Percentiles rank a stretch among this genome's conserved stretches.
Conservation (phyloP, 1,140 invertebrate genomes). For the Drosophila kanapiae region DNA sequence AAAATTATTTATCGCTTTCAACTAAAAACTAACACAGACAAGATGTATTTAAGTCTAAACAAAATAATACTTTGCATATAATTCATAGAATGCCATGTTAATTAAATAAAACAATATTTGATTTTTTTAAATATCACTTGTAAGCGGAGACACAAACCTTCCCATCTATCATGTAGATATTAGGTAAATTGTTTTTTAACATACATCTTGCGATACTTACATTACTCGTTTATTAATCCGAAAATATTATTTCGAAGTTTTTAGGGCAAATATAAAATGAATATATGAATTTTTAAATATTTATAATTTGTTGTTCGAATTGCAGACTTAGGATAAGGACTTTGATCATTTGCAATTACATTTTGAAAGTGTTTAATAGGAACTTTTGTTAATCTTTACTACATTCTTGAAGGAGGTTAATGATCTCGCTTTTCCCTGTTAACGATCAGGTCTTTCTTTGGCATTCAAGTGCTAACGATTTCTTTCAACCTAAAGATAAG, state of each 20-base stretch:
- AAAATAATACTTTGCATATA: too few species aligned
- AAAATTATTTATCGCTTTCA: too few species aligned
- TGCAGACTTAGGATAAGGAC: too few species aligned
- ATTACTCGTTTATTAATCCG: not conserved
- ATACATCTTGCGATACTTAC: not conserved
- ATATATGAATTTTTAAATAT: not conserved
- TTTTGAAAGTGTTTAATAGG: not conserved
- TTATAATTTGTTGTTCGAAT: not conserved
- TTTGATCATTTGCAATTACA: too few species aligned
- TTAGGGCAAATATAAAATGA: not conserved
- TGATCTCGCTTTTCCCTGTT: constrained; percentile 2
- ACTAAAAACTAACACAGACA: too few species aligned
- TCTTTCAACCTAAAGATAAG: constrained; percentile 28
- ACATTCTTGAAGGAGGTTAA: constrained; percentile 10
- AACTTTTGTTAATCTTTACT: not conserved
- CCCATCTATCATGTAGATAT: not conserved
- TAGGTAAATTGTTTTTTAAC: not conserved
- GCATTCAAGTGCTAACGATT: constrained; percentile 14
- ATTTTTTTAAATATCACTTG: not conserved
- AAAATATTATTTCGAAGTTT: not conserved
- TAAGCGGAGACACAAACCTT: not conserved
- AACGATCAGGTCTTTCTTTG: constrained; percentile 9
- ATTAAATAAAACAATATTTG: too few species aligned
- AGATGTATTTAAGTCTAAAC: too few species aligned
- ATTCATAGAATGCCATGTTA: too few species aligned